Percentiles rank a stretch among this genome's conserved stretches.
Evolutionary conservation across 2,113 vertebrate species (phyloP).

Genomic region (Rhabdornis inornatus): DNA sequence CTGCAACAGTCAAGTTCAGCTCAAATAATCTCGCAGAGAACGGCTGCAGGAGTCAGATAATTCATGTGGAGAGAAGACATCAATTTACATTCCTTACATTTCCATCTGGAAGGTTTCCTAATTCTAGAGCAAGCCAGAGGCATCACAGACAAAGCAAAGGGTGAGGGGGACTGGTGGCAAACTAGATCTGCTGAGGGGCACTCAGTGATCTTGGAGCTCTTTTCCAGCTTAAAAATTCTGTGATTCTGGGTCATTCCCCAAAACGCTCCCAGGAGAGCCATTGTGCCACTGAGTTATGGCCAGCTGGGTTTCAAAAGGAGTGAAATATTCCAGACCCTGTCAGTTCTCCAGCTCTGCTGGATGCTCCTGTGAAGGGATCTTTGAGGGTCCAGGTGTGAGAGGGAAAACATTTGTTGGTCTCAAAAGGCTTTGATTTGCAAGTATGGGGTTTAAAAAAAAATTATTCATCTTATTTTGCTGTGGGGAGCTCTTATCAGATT

Average conservation of each 20-base stretch:
- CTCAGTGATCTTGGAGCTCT: background rate
- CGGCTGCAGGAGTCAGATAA: slow-evolving; percentile 21
- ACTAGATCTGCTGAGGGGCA: background rate
- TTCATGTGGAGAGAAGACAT: background rate
- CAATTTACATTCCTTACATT: slow-evolving; percentile 1
- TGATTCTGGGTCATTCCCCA: background rate
- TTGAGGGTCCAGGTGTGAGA: background rate
- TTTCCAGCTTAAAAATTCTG: background rate
- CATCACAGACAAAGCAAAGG: background rate
- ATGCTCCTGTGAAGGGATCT: background rate
- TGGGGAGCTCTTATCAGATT: background rate
- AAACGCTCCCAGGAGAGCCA: background rate
- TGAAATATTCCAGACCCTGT: background rate
- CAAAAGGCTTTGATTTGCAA: background rate
- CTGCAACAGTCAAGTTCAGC: slow-evolving; percentile 35
- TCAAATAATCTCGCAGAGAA: slow-evolving; percentile 21
- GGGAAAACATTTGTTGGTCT: background rate
- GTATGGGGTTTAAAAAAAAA: too few species aligned
- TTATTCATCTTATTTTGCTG: background rate
- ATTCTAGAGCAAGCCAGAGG: background rate
- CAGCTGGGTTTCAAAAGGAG: background rate
- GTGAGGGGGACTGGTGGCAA: background rate
- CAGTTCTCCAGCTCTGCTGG: background rate
- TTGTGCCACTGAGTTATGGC: background rate
- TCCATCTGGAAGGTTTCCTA: slow-evolving; percentile 30